Evolutionary conservation across 2,113 vertebrate species (phyloP).

Genomic region (Malurus cyaneus): DNA sequence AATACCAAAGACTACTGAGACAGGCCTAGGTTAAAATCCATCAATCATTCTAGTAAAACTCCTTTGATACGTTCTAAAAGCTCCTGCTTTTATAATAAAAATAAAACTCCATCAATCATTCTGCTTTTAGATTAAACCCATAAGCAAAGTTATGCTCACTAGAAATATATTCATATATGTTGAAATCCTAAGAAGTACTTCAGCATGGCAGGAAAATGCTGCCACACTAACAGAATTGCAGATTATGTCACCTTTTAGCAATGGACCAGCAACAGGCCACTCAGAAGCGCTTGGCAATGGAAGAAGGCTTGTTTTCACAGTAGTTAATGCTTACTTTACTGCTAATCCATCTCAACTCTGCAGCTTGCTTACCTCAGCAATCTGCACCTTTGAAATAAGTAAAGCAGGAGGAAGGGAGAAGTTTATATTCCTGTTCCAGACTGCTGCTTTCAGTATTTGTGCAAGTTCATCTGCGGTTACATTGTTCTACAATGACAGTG

Average conservation of each 20-base stretch:
- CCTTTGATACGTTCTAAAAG: not conserved
- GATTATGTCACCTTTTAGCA: not conserved
- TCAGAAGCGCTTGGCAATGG: not conserved
- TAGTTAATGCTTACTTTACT: rapidly evolving
- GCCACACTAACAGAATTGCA: not conserved
- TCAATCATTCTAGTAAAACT: not conserved
- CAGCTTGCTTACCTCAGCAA: not conserved
- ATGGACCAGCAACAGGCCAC: not conserved
- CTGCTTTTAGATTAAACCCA: not conserved
- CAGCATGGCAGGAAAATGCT: not conserved
- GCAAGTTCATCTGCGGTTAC: not conserved
- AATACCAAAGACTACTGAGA: not conserved
- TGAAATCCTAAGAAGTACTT: not conserved
- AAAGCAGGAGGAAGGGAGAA: not conserved
- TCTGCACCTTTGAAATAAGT: not conserved
- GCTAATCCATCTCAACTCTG: not conserved
- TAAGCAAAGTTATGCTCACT: not conserved
- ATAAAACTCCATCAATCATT: not conserved
- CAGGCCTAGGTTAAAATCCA: not conserved
- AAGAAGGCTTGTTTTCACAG: not conserved
- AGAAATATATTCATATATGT: not conserved
- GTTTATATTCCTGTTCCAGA: not conserved
- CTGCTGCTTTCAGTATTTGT: not conserved
- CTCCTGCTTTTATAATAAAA: not conserved
- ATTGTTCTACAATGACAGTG: not conserved